These are phyloP conservation scores for Aphis craccivora DNA, from an alignment of 1,140 invertebrate species.

Conservation along the genomic window DNA sequence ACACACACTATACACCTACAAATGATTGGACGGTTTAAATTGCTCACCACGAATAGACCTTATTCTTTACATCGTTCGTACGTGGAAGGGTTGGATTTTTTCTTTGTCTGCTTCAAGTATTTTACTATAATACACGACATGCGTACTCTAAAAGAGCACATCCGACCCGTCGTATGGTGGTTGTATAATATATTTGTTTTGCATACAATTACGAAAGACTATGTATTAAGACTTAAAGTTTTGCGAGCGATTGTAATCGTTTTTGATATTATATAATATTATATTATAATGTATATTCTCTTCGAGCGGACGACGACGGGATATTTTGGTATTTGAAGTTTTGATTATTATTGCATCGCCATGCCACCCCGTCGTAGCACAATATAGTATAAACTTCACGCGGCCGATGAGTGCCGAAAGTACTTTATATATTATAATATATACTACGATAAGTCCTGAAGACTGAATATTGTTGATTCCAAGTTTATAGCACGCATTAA, in stretches of 20 bases:
- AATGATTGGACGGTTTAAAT: neutral
- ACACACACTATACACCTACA: no score
- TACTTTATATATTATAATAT: neutral
- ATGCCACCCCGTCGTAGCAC: neutral
- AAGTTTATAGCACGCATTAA: neutral
- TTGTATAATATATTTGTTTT: constrained; percentile 6
- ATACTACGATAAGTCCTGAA: neutral
- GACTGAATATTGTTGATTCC: constrained; percentile 13
- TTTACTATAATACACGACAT: neutral
- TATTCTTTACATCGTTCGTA: neutral
- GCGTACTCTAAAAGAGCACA: neutral
- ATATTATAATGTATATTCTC: neutral
- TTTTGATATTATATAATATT: neutral
- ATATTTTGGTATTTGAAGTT: neutral
- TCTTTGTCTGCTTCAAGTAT: neutral
- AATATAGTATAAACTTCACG: neutral
- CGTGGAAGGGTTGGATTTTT: neutral
- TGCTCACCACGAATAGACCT: neutral
- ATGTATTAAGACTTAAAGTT: constrained; percentile 5
- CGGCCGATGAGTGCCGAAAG: neutral
- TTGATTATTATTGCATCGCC: neutral
- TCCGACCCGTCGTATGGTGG: neutral
- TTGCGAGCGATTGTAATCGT: neutral
- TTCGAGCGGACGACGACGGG: neutral
- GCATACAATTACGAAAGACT: neutral